phyloP scores from a whole-genome alignment of 1,140 invertebrate species.

The Pseudomyrmex gracilis region DNA sequence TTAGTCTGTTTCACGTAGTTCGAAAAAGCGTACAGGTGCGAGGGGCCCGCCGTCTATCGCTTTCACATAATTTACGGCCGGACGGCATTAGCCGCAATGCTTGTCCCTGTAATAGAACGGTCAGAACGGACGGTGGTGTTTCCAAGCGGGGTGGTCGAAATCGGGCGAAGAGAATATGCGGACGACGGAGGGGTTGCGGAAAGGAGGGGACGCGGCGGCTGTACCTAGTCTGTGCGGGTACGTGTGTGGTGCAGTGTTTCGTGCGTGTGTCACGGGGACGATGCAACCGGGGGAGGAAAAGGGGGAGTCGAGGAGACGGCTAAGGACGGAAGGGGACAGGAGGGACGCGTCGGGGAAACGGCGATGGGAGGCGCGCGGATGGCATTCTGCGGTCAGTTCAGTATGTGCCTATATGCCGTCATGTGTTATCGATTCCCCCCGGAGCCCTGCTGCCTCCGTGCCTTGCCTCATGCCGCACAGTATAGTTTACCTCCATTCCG shows the following conservation, averaged over 20 bases:
- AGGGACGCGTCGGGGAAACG: constrained; percentile 16
- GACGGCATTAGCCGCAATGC: constrained; percentile 82
- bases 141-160: constrained; percentile 28
- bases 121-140: constrained; percentile 3
- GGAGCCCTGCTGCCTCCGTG: constrained; percentile 67
- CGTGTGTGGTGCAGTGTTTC: constrained; percentile 62
- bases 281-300: constrained; percentile 43
- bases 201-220: not conserved
- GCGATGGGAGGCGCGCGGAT: constrained; percentile 78
- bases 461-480: constrained; percentile 62
- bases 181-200: not conserved
- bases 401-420: constrained; percentile 82
- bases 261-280: constrained; percentile 62
- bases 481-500: constrained; percentile 55
- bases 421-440: constrained; percentile 83
- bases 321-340: constrained; percentile 50
- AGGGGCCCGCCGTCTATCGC: constrained; percentile 74
- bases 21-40: constrained; percentile 70
- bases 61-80: constrained; percentile 82
- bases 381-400: constrained; percentile 84
- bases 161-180: constrained; percentile 19
- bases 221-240: constrained; percentile 44
- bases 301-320: constrained; percentile 7
- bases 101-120: constrained; percentile 80
- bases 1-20: not conserved